phyloP scores from a whole-genome alignment of 1,140 invertebrate genomes.

The Meloidogyne floridensis region DNA sequence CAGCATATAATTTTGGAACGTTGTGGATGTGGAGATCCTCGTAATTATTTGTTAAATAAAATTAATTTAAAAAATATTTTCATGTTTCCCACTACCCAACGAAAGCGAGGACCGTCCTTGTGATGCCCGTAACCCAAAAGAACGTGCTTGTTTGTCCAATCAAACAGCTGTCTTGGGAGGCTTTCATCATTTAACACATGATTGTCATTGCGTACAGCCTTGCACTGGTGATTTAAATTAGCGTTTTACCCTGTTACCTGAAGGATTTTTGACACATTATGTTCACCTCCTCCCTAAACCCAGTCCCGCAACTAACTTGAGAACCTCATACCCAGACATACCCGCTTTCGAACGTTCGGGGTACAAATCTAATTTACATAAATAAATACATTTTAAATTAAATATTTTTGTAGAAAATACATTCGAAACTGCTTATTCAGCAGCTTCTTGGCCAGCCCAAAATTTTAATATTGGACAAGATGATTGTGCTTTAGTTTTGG shows the following conservation, averaged over 20 bases:
- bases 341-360: too few species aligned
- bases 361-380: too few species aligned
- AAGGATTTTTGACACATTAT: too few species aligned
- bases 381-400: background rate
- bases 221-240: slow-evolving; percentile 31
- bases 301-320: too few species aligned
- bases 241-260: too few species aligned
- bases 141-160: slow-evolving; percentile 58
- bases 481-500: slow-evolving; percentile 46
- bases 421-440: slow-evolving; percentile 65
- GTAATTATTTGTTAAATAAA: slow-evolving; percentile 20
- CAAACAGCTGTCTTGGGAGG: slow-evolving; percentile 59
- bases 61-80: background rate
- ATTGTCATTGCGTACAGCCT: slow-evolving; percentile 52
- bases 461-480: slow-evolving; percentile 65
- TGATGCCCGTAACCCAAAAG: slow-evolving; percentile 50
- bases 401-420: slow-evolving; percentile 55
- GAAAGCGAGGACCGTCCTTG: slow-evolving; percentile 56
- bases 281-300: too few species aligned
- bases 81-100: slow-evolving; percentile 55
- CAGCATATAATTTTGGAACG: slow-evolving; percentile 57
- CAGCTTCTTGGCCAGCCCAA: slow-evolving; percentile 63
- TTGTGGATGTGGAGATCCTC: slow-evolving; percentile 63
- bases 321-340: too few species aligned
- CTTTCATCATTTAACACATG: slow-evolving; percentile 63